Evolutionary conservation across 2,113 vertebrate genomes (phyloP).

Genomic region (Dipodomys ordii): DNA sequence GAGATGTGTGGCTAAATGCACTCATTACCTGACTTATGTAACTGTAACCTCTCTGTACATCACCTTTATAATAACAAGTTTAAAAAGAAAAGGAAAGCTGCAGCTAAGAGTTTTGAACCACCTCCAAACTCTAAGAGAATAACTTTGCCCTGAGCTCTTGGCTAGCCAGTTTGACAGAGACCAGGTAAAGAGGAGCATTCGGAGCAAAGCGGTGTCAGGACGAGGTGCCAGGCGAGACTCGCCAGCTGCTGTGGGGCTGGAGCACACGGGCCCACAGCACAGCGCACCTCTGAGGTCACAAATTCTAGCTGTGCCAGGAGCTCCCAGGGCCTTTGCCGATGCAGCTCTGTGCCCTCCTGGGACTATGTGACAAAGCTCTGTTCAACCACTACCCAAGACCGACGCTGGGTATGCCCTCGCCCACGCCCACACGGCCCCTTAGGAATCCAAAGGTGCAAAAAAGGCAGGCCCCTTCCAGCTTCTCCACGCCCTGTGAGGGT

Average conservation of each 20-base stretch:
- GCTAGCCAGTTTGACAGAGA: neutral
- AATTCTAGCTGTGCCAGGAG: too few relatives aligned
- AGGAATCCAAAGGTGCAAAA: too few relatives aligned
- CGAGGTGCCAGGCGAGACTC: neutral
- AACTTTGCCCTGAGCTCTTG: too few relatives aligned
- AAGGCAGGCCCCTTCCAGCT: neutral
- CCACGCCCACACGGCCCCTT: neutral
- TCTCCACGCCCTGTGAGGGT: neutral
- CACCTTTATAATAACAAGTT: too few relatives aligned
- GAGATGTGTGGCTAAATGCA: too few relatives aligned
- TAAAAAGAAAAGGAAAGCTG: neutral
- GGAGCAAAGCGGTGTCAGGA: too few relatives aligned
- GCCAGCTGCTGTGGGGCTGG: neutral
- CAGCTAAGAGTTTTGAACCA: accelerated
- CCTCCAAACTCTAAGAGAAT: neutral
- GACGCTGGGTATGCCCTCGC: neutral
- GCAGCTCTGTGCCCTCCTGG: neutral
- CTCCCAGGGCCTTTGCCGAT: neutral
- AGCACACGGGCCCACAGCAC: neutral
- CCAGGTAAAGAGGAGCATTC: neutral
- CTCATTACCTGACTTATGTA: too few relatives aligned
- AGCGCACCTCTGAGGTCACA: too few relatives aligned
- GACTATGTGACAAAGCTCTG: conserved; percentile 53
- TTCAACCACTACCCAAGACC: neutral
- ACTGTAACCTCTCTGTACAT: too few relatives aligned